These are phyloP conservation scores for Iphiclides podalirius DNA, from an alignment of 2,888 invertebrate species.

Conservation along the genomic window DNA sequence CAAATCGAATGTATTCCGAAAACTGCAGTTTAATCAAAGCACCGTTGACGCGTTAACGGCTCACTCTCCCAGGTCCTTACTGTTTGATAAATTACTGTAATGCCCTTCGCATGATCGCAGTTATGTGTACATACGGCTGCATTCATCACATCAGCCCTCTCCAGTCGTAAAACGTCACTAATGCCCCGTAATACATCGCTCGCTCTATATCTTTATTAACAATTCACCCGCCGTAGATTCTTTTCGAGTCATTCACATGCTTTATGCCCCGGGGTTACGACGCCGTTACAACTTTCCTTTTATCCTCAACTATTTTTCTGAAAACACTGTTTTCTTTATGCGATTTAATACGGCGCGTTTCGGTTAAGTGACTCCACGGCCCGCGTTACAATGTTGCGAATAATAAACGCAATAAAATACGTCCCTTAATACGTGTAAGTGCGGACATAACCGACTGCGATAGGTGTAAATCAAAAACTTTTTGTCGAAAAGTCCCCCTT, in stretches of 20 bases:
- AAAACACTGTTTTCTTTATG: slow-evolving; percentile 78
- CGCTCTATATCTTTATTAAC: slow-evolving; percentile 78
- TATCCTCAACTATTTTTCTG: slow-evolving; percentile 72
- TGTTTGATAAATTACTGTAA: slow-evolving; percentile 53
- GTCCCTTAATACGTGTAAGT: slow-evolving; percentile 42
- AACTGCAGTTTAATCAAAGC: too few species aligned
- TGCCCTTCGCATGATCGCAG: slow-evolving; percentile 30
- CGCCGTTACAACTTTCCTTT: slow-evolving; percentile 72
- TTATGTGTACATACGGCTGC: slow-evolving; percentile 57
- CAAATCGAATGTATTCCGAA: too few species aligned
- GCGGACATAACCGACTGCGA: slow-evolving; percentile 59
- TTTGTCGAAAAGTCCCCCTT: slow-evolving; percentile 57
- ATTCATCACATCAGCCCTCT: slow-evolving; percentile 58
- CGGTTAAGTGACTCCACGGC: slow-evolving; percentile 65
- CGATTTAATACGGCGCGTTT: slow-evolving; percentile 74
- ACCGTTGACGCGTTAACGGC: neutral
- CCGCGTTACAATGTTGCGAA: slow-evolving; percentile 69
- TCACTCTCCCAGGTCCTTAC: slow-evolving; percentile 12
- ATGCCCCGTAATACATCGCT: slow-evolving; percentile 69
- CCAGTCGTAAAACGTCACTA: slow-evolving; percentile 67
- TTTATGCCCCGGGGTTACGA: slow-evolving; percentile 73
- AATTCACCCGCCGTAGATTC: slow-evolving; percentile 72
- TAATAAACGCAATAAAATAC: slow-evolving; percentile 62
- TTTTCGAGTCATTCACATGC: slow-evolving; percentile 67
- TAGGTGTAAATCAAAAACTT: slow-evolving; percentile 70